Evolutionary conservation across 2,797 vertebrate species (phyloP).

Genomic region (Macropodus opercularis): DNA sequence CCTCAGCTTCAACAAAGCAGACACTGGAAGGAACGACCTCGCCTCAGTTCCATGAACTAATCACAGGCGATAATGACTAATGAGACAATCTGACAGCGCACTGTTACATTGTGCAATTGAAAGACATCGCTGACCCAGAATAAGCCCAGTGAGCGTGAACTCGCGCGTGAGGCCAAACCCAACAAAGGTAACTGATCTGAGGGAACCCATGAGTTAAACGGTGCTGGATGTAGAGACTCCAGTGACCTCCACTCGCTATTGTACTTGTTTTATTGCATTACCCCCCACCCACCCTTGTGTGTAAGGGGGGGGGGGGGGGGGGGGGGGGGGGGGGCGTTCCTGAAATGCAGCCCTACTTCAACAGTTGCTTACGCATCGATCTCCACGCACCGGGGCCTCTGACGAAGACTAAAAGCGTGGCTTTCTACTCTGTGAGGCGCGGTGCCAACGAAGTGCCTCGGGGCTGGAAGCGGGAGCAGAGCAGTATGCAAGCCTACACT

Average conservation of each 20-base stretch:
- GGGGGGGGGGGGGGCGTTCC: constrained; percentile 21
- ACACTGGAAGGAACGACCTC: neutral
- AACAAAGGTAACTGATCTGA: neutral
- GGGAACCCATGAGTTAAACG: neutral
- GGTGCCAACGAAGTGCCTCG: constrained; percentile 47
- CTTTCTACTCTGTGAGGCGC: constrained; percentile 42
- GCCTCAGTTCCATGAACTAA: neutral
- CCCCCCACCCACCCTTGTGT: too few species aligned
- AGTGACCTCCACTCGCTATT: neutral
- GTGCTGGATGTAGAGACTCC: constrained; percentile 31
- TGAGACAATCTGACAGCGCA: accelerated
- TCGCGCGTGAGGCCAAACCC: neutral
- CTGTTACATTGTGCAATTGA: neutral
- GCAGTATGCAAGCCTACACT: constrained; percentile 46
- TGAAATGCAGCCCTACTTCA: constrained; percentile 35
- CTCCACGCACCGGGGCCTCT: constrained; percentile 41
- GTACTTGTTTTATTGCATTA: neutral
- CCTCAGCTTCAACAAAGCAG: neutral
- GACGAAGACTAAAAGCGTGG: constrained; percentile 46
- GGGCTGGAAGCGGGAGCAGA: constrained; percentile 49
- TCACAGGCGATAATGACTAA: neutral
- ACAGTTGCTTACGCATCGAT: constrained; percentile 64
- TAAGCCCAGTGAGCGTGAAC: neutral
- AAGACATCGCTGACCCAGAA: neutral
- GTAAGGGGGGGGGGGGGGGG: too few species aligned